Evolutionary conservation across 1,140 invertebrate genomes (phyloP).

Genomic region (Orius insidiosus): DNA sequence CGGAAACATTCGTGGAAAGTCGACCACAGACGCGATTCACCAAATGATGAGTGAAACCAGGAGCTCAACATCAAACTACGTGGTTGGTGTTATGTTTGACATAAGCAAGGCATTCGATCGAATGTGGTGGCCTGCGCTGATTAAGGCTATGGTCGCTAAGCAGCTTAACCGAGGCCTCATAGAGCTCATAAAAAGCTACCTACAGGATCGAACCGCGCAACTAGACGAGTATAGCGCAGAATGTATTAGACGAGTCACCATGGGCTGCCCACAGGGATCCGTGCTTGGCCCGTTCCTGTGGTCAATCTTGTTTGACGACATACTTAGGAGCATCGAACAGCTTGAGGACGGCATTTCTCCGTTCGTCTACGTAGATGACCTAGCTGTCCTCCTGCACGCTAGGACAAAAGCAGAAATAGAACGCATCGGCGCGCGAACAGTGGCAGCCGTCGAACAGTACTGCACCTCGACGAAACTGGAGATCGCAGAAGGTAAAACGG

Average conservation of each 20-base stretch:
- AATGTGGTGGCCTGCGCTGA: neutral
- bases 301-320: constrained; percentile 27
- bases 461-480: neutral
- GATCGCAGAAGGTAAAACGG: constrained; percentile 17
- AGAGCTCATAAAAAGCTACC: constrained; percentile 16
- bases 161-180: no score
- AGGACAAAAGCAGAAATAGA: constrained; percentile 9
- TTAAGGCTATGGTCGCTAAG: neutral
- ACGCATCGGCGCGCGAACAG: neutral
- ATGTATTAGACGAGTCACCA: constrained; percentile 1
- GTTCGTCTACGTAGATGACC: constrained; percentile 26
- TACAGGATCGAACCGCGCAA: constrained; percentile 30
- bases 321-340: constrained; percentile 16
- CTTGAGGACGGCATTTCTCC: constrained; percentile 15
- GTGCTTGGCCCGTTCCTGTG: constrained; percentile 24
- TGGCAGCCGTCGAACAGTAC: neutral
- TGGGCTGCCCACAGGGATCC: constrained; percentile 22
- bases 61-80: neutral
- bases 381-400: neutral
- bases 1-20: constrained; percentile 20
- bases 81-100: neutral
- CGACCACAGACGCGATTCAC: constrained; percentile 25
- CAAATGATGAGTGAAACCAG: neutral
- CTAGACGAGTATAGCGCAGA: constrained; percentile 21
- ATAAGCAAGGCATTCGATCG: neutral